Evolutionary conservation across 1,140 invertebrate species (phyloP).

Genomic region (silkworm (Bombyx mori)): DNA sequence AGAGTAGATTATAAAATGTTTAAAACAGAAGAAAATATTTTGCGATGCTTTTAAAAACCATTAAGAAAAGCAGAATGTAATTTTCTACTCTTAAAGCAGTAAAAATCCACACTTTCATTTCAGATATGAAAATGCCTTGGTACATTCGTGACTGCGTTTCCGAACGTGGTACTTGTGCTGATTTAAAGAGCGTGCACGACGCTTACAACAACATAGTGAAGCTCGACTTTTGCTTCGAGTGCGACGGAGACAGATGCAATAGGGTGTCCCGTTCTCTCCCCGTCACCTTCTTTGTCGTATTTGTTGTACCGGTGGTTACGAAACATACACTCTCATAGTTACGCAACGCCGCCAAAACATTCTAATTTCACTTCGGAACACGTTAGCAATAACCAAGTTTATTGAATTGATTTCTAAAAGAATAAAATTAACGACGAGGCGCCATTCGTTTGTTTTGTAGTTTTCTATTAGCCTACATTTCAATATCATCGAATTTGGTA

Average conservation of each 20-base stretch:
- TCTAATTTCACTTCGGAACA: no score
- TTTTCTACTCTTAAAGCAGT: background rate
- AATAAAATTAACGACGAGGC: no score
- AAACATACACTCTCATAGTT: constrained; percentile 35
- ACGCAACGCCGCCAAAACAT: background rate
- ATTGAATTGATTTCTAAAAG: no score
- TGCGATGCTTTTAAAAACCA: no score
- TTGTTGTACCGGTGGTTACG: constrained; percentile 33
- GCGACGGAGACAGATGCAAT: constrained; percentile 46
- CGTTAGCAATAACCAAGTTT: no score
- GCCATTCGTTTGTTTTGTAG: no score
- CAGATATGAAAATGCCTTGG: constrained; percentile 39
- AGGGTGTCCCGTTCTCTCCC: constrained; percentile 25
- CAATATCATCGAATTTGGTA: no score
- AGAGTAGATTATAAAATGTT: no score
- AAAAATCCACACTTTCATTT: constrained; percentile 6
- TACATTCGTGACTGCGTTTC: constrained; percentile 45
- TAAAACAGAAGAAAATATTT: no score
- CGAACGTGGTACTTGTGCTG: constrained; percentile 39
- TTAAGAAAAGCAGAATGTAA: no score
- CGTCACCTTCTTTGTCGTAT: constrained; percentile 27
- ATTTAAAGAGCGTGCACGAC: constrained; percentile 29
- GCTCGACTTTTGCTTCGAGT: constrained; percentile 34
- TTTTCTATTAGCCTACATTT: no score
- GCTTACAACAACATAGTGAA: constrained; percentile 25